Evolutionary conservation across 2,113 vertebrate genomes (phyloP).

Genomic region (Passer montanus): DNA sequence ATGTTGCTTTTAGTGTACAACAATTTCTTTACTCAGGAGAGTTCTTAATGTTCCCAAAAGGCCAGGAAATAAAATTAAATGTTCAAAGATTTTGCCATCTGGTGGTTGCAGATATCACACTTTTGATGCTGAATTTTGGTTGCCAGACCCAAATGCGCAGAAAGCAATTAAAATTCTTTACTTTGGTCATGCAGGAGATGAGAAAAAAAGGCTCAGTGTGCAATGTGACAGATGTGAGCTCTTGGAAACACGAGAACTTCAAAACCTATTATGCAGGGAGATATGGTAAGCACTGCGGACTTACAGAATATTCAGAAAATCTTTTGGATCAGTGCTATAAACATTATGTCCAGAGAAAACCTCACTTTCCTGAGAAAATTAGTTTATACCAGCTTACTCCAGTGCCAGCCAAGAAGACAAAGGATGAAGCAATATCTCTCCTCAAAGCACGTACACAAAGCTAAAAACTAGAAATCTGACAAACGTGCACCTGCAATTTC

Average conservation of each 20-base stretch:
- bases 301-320: not conserved
- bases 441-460: not conserved
- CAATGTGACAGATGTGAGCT: not conserved
- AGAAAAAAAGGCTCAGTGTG: not conserved
- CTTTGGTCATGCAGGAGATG: not conserved
- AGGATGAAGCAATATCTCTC: not conserved
- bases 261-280: not conserved
- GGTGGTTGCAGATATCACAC: conserved; percentile 24
- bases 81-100: conserved; percentile 72
- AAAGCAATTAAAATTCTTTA: not conserved
- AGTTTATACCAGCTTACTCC: not conserved
- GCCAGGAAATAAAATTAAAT: conserved; percentile 60
- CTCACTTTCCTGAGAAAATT: not conserved
- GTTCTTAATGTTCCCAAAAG: conserved; percentile 68
- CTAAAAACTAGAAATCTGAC: not conserved
- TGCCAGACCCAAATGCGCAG: conserved; percentile 12
- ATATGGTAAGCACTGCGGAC: not conserved
- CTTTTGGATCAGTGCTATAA: not conserved
- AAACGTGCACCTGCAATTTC: not conserved
- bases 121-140: conserved; percentile 52
- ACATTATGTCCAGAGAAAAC: not conserved
- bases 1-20: conserved; percentile 41
- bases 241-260: not conserved
- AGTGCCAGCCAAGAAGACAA: not conserved
- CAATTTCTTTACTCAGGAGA: conserved; percentile 39